Evolutionary conservation across 2,113 vertebrate species (phyloP).

Genomic region (Thunnus thynnus): DNA sequence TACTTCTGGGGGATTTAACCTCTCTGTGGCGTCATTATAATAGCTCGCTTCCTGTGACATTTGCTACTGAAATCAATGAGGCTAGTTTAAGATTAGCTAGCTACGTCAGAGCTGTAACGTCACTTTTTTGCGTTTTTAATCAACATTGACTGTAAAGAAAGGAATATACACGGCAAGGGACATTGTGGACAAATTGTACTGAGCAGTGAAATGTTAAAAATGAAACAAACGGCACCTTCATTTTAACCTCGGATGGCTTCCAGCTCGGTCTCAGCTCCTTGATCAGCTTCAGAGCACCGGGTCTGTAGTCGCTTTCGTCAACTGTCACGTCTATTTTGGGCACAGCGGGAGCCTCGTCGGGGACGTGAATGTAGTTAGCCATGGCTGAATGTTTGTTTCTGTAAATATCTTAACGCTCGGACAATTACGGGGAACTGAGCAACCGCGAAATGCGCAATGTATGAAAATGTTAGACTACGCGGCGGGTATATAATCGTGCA

Average conservation of each 20-base stretch:
- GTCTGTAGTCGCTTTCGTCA: constrained; percentile 83
- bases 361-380: constrained; percentile 88
- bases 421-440: rapidly evolving
- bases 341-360: constrained; percentile 83
- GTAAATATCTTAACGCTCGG: neutral
- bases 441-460: constrained; percentile 18
- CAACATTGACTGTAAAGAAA: neutral
- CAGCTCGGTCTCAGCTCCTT: constrained; percentile 85
- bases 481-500: constrained; percentile 4
- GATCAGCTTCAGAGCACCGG: constrained; percentile 82
- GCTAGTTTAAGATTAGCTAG: neutral
- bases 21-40: neutral
- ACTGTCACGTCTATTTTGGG: constrained; percentile 86
- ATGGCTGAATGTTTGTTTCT: constrained; percentile 52
- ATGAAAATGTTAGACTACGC: neutral
- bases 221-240: constrained; percentile 77
- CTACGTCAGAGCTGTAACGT: no score
- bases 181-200: rapidly evolving
- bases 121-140: neutral
- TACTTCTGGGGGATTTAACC: neutral
- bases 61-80: neutral
- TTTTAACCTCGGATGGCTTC: constrained; percentile 85
- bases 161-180: rapidly evolving
- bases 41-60: neutral
- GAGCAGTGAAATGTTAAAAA: neutral